A percentile compares a stretch with the other conserved stretches of the same genome.
Conservation (phyloP, 2,888 invertebrate genomes). For the Campoplex capitator region DNA sequence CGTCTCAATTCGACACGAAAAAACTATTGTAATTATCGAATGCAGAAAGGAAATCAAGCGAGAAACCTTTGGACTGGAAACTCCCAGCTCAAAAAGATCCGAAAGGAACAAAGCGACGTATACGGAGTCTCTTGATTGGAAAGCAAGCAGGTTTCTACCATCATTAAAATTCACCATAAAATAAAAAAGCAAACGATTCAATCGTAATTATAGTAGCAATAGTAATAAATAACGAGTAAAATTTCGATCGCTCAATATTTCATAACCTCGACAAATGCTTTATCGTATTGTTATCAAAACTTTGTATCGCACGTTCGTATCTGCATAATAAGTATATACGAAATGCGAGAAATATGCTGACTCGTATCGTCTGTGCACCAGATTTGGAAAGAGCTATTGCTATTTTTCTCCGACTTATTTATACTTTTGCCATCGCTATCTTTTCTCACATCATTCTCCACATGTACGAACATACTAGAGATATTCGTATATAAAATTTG, state of each 20-base stretch:
- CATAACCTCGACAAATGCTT: slow-evolving; percentile 8
- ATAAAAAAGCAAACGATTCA: neutral
- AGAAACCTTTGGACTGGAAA: neutral
- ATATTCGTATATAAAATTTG: neutral
- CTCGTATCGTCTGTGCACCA: slow-evolving; percentile 21
- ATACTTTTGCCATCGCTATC: slow-evolving; percentile 11
- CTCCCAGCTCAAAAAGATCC: neutral
- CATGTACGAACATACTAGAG: neutral
- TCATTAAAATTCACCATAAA: neutral
- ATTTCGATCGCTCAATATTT: slow-evolving; percentile 1
- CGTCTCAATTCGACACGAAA: neutral
- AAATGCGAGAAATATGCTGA: slow-evolving; percentile 47
- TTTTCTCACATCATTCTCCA: neutral
- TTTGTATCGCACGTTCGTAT: slow-evolving; percentile 32
- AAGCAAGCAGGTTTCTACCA: neutral
- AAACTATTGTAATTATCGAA: neutral
- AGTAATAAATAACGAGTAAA: neutral
- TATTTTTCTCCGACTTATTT: neutral
- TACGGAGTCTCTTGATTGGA: neutral
- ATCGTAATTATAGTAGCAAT: neutral
- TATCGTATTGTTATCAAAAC: slow-evolving; percentile 29
- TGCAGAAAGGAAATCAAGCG: neutral
- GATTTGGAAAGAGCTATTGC: slow-evolving; percentile 22
- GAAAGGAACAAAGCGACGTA: neutral
- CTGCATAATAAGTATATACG: neutral